These are phyloP conservation scores for Pipa parva DNA, from an alignment of 2,113 vertebrate genomes.

Conservation along the genomic window DNA sequence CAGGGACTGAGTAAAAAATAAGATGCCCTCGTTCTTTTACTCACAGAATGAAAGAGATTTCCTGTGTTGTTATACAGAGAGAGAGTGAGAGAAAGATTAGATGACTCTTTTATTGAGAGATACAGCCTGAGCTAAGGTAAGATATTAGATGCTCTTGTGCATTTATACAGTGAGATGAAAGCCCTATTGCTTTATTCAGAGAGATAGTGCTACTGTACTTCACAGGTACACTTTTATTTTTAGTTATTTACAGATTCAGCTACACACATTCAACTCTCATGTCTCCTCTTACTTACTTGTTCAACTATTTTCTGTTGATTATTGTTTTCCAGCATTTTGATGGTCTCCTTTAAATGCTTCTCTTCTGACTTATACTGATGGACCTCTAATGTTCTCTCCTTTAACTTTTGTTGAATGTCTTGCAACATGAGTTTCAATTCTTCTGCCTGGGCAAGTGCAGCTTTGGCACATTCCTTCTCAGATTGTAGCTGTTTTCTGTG, in stretches of 20 bases:
- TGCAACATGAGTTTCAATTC: conserved; percentile 66
- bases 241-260: conserved; percentile 10
- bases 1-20: too few relatives aligned
- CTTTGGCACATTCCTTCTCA: conserved; percentile 71
- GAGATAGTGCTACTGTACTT: too few relatives aligned
- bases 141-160: too few relatives aligned
- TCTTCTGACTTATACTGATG: conserved; percentile 70
- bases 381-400: conserved; percentile 65
- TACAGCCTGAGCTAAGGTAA: too few relatives aligned
- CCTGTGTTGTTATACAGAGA: too few relatives aligned
- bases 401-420: conserved; percentile 71
- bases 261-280: conserved; percentile 44
- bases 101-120: background rate
- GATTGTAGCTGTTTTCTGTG: conserved; percentile 61
- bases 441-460: conserved; percentile 62
- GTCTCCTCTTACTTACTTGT: conserved; percentile 39
- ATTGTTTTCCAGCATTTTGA: conserved; percentile 61
- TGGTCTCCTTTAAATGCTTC: conserved; percentile 67
- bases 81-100: too few relatives aligned
- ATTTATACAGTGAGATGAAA: too few relatives aligned
- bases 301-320: conserved; percentile 52
- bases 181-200: too few relatives aligned
- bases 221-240: too few relatives aligned
- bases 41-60: too few relatives aligned
- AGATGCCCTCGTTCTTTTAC: too few relatives aligned